Evolutionary conservation across 2,797 vertebrate genomes (phyloP), one percentile per base, ranked within the genome.

Genomic region (Thunnus albacares): DNA sequence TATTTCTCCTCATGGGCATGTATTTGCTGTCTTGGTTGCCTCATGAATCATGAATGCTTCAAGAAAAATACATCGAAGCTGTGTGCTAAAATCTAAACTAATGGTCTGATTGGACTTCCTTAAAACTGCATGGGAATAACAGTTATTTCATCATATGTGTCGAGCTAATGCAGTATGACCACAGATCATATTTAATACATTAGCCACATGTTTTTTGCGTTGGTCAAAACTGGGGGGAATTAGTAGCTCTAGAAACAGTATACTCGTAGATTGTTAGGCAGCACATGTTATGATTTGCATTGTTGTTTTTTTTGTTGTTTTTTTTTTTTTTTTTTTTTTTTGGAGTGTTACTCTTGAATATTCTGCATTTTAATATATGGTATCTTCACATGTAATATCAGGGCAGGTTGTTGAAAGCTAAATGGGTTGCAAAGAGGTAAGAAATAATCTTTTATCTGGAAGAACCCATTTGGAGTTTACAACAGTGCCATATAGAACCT

Each of bases 1-100:
- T 86, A 94, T 94, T 92, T 91, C 64, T 82, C 45, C 69, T 86
- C 64, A 59, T 81, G 56, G 58, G 20, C 30, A 61, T 58, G 69
- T 24, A 38, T 38, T 66, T 24, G 62, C 75, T 81, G 71, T 74
- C 55, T 58, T 49, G 12, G 41, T 73, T 82, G 64, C 70, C 30
- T 75, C 12, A 35, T 63, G 58, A 57, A 26, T 68, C 65, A 13
- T 59, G 52, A 80, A 75, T 60, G 51, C 30, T 77, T 53, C 14
- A 59, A 47, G 47, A 57, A 58, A 66, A 71, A 62, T 30, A 52
- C 6, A 14, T n/a, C 49, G 28, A 58, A 18, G 66, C 57, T 65
- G 15, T 56, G 60, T 62, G 75, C 65, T 57, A 8, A 53, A 71
- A 66, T 71, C 10, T 17, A 17, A n/a, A 59, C 38, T n/a, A 15